These are phyloP conservation scores for Tethea ocularis DNA, from an alignment of 2,888 invertebrate species.

Conservation along the genomic window DNA sequence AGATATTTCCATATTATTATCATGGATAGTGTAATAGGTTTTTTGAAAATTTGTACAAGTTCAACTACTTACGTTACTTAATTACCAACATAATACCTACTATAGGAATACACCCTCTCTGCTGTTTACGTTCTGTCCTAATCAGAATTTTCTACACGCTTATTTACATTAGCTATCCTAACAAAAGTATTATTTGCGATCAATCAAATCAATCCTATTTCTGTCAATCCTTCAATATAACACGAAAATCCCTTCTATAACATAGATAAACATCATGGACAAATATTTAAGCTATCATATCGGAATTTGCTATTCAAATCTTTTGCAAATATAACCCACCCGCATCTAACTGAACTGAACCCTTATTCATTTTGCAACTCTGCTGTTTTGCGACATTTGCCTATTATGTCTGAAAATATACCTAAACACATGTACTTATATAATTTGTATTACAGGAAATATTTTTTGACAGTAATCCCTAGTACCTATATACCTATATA, in stretches of 20 bases:
- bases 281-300: conserved; percentile 64
- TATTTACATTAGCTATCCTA: neutral
- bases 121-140: too few relatives aligned
- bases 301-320: conserved; percentile 63
- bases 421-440: too few relatives aligned
- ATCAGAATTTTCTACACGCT: neutral
- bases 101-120: too few relatives aligned
- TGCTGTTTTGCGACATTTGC: neutral
- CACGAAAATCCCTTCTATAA: conserved; percentile 24
- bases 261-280: conserved; percentile 25
- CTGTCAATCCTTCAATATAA: conserved; percentile 7
- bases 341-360: conserved; percentile 16
- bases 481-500: too few relatives aligned
- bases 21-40: too few relatives aligned
- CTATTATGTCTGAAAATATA: too few relatives aligned
- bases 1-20: too few relatives aligned
- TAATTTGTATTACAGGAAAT: too few relatives aligned
- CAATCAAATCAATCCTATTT: conserved; percentile 14
- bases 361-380: conserved; percentile 10
- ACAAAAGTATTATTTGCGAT: conserved; percentile 4
- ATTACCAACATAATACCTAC: too few relatives aligned
- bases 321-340: conserved; percentile 42
- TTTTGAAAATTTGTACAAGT: too few relatives aligned
- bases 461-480: too few relatives aligned
- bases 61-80: too few relatives aligned